These are phyloP conservation scores for Parambassis ranga DNA, from an alignment of 2,797 vertebrate genomes.

Conservation along the genomic window DNA sequence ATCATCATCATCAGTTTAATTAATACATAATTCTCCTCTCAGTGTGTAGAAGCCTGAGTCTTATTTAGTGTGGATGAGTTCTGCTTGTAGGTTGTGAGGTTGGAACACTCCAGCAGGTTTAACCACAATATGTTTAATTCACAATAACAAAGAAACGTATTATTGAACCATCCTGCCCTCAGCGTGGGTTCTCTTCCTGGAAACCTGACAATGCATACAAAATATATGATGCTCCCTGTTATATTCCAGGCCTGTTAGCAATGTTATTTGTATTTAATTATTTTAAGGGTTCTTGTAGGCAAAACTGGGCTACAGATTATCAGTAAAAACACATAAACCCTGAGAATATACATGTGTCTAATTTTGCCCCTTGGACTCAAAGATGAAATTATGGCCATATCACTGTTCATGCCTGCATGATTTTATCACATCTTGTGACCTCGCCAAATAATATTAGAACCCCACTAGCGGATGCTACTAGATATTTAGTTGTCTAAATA, in stretches of 20 bases:
- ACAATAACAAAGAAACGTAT: background rate
- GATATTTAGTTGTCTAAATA: no score
- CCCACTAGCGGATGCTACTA: no score
- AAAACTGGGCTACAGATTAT: background rate
- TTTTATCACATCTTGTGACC: no score
- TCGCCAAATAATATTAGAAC: background rate
- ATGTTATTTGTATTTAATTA: background rate
- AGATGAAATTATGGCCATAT: no score
- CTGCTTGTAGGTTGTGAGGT: no score
- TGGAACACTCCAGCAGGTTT: no score
- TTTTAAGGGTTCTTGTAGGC: no score
- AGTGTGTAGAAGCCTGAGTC: background rate
- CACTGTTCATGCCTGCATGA: no score
- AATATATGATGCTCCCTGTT: background rate
- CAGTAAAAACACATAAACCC: background rate
- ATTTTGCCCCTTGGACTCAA: no score
- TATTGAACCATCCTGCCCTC: background rate
- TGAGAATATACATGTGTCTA: no score
- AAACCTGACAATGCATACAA: background rate
- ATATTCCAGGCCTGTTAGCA: background rate
- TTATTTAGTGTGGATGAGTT: no score
- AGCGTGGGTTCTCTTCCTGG: background rate
- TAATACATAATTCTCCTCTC: background rate
- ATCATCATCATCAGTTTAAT: background rate
- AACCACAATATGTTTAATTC: background rate